Percentiles rank a stretch among this genome's conserved stretches.
Evolutionary conservation across 2,113 vertebrate species (phyloP).

Genomic region (Lasiurus cinereus): DNA sequence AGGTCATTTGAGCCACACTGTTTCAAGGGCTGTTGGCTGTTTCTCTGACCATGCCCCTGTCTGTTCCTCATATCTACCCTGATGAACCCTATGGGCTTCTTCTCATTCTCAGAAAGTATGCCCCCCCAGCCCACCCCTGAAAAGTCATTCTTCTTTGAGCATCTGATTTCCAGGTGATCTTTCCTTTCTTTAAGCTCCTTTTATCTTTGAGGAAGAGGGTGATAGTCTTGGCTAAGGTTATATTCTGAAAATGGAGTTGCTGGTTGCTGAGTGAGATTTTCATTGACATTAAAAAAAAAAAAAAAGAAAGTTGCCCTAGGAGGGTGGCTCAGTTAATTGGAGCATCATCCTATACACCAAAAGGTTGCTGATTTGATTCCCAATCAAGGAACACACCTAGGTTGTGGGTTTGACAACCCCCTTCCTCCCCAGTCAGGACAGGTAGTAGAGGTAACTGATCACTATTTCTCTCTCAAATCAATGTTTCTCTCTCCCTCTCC

Average conservation of each 20-base stretch:
- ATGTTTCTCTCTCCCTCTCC: no score
- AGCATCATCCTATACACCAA: no score
- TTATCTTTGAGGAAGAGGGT: background rate
- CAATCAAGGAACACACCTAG: no score
- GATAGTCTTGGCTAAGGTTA: background rate
- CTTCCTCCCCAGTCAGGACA: no score
- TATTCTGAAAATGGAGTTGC: constrained; percentile 22
- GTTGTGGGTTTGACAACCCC: no score
- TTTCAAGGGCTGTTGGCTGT: background rate
- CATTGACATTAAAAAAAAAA: background rate
- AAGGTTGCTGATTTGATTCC: no score
- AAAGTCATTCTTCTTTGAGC: background rate
- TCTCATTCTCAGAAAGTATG: background rate
- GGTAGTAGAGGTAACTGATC: no score
- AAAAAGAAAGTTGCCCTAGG: background rate
- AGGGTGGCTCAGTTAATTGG: no score
- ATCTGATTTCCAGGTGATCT: background rate
- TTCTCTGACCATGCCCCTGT: background rate
- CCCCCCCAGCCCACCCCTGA: accelerated
- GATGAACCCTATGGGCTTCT: background rate
- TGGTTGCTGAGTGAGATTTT: background rate
- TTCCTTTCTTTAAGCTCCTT: background rate
- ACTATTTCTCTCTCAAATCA: no score
- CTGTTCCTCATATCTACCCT: accelerated
- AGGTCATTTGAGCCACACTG: constrained; percentile 33